Evolutionary conservation across 2,888 invertebrate species (phyloP), one percentile per base, ranked within the genome.

Genomic region (Aspidiotus destructor): DNA sequence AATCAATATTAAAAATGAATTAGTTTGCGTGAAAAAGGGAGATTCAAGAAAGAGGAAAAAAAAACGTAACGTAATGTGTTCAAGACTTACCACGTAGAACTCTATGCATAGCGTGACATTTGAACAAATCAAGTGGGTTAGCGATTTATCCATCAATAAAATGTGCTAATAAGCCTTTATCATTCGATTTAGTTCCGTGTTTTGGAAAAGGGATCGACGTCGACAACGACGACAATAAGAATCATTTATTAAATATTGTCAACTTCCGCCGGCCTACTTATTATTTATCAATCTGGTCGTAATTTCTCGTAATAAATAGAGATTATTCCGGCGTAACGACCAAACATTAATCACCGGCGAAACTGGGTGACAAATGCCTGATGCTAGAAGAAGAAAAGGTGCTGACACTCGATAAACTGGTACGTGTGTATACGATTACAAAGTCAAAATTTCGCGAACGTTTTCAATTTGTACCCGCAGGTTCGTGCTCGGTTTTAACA

Each of bases 1-100:
- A 52, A 67, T 67, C 67, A 67, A 58, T 57, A 67, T 67, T 67
- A 67, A 67, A 67, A 67, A 40, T 58, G 58, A 67, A 67, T 67
- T 67, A 67, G 58, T 28, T 8, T 28, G 52, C 58, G n/a, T 17
- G 54, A 55, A 41, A 63, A 53, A 53, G 62, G 63, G 41, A 28
- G 28, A 28, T 28, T 28, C 28, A 28, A 28, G 28, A 28, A 28
- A 28, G 28, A 28, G 13, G 2, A 52, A 52, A 52, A n/a, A 13
- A 52, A 57, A 16, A 16, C n/a, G 57, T 13, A 16, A n/a, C 57
- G 57, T 10, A 17, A 48, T 13, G 48, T n/a, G 48, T 48, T 48
- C 11, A 6, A 48, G 48, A 48, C 10, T 48, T 48, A 13, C 48
- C 52, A 16, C 44, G 52, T 52, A 40, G 48, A 52, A 40, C 62